Evolutionary conservation across 2,113 vertebrate genomes (phyloP), one percentile per base, ranked within the genome.

Genomic region (Lophotis ruficrista): DNA sequence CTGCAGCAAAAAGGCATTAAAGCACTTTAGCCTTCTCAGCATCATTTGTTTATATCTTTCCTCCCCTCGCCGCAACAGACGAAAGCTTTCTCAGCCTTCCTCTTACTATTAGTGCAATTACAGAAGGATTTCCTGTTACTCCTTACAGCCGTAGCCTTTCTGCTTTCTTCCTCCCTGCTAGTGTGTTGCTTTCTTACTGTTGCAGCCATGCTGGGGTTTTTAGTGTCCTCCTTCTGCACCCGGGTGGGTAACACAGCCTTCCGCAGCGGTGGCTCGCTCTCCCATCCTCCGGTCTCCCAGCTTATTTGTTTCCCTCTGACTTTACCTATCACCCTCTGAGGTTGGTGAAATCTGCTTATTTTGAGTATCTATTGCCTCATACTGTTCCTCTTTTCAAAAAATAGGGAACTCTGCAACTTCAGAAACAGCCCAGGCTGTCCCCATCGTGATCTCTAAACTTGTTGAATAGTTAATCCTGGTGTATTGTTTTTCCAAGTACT

Each of bases 11-110:
- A 90, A n/a, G 60, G 11, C 84, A 71, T 87, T n/a, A 51, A 87
- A 87, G 76, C 35, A n/a, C 5, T 82, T 90, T 0, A 51, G 38
- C 48, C 35, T 53, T 82, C 65, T 87, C 65, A 28, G 83, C 76
- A 94, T 95, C 72, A 38, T 84, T 65, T 84, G 24, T 72, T 92
- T 53, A 69, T 50, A 11, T 53, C 19, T 94, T 64, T 41, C 57
- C 70, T 79, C 38, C 38, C 11, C 30, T 79, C 5, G 1, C 6
- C 0, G 0, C 70, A 87, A 77, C 61, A 91, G 38, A 87, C 31
- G 56, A 87, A 79, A 89, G 81, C 53, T 93, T 95, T 94, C 65
- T 82, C 57, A 79, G 87, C 83, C 89, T 96, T 95, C 86, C 93
- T 94, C 86, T 80, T 80, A 41, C 50, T 35, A 33, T n/a, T 38